These are phyloP conservation scores for Drosophila testacea DNA, from an alignment of 2,888 invertebrate species.

Conservation along the genomic window DNA sequence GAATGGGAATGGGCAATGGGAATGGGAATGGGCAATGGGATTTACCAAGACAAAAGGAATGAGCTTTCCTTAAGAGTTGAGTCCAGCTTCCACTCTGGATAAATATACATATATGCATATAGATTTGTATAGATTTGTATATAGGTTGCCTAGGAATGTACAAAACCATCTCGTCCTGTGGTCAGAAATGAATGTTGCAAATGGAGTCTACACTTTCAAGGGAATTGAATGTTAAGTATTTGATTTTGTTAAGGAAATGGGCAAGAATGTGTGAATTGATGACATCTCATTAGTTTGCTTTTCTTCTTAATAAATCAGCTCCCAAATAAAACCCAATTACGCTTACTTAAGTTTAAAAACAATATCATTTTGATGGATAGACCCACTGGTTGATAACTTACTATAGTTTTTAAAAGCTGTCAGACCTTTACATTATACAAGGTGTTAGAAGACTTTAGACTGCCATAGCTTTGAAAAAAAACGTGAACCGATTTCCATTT, in stretches of 20 bases:
- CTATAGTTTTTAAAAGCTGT: no score
- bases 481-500: no score
- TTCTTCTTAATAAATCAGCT: not conserved
- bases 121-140: no score
- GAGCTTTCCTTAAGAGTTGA: not conserved
- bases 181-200: not conserved
- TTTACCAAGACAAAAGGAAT: slow-evolving; percentile 5
- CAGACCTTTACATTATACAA: no score
- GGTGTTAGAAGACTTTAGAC: no score
- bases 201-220: no score
- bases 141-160: not conserved
- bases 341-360: no score
- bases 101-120: slow-evolving; percentile 12
- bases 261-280: not conserved
- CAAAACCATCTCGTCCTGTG: not conserved
- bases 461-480: no score
- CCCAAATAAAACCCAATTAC: not conserved
- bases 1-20: slow-evolving; percentile 7
- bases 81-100: slow-evolving; percentile 33
- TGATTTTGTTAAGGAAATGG: not conserved
- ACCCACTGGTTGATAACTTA: no score
- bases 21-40: slow-evolving; percentile 14
- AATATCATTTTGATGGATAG: no score
- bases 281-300: not conserved
- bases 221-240: no score